These are phyloP conservation scores for Chymomyza caudatula DNA, from an alignment of 2,888 invertebrate genomes.

Conservation along the genomic window DNA sequence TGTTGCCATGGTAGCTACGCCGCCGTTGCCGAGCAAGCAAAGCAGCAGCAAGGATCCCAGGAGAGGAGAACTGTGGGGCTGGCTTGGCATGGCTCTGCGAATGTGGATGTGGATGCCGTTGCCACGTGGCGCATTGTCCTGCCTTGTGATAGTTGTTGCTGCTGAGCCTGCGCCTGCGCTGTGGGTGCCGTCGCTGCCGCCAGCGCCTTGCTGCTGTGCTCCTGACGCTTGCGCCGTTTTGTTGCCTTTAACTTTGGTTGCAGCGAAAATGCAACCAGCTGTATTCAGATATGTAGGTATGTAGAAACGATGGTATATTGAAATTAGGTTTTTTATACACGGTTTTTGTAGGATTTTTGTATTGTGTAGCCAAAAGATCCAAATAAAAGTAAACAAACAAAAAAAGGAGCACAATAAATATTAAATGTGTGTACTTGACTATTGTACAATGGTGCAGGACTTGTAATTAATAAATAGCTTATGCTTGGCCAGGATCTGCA, in stretches of 20 bases:
- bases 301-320: background rate
- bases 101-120: background rate
- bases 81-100: background rate
- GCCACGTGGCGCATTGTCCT: constrained; percentile 41
- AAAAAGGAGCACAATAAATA: constrained; percentile 5
- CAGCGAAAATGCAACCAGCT: constrained; percentile 71
- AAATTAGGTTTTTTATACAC: constrained; percentile 1
- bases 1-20: constrained; percentile 27
- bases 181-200: constrained; percentile 23
- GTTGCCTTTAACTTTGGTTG: constrained; percentile 63
- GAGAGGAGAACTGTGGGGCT: constrained; percentile 20
- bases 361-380: constrained; percentile 29
- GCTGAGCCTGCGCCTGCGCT: constrained; percentile 6
- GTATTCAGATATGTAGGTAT: background rate
- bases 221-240: constrained; percentile 57
- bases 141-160: constrained; percentile 9
- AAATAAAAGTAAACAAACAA: constrained; percentile 20
- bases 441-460: no score
- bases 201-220: constrained; percentile 26
- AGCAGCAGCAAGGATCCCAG: constrained; percentile 49
- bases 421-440: background rate
- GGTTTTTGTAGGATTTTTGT: constrained; percentile 6
- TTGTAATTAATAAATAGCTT: no score
- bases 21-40: constrained; percentile 26
- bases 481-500: no score